These are phyloP conservation scores for Clarias laeviceps DNA, from an alignment of 2,797 vertebrate species.

Conservation along the genomic window DNA sequence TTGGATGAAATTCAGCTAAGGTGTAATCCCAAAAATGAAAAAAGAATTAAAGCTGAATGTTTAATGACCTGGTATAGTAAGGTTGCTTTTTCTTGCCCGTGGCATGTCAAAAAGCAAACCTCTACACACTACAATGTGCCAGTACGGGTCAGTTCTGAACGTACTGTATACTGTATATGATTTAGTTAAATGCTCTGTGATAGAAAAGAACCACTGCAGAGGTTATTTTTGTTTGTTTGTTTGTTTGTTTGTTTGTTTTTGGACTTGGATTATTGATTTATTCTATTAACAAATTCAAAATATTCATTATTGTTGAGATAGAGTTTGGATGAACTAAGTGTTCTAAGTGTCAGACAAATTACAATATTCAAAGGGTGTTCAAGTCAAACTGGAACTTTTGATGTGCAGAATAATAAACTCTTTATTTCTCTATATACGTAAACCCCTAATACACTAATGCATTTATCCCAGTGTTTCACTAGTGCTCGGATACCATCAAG, in stretches of 20 bases:
- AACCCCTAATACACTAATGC: no score
- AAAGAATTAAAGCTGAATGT: neutral
- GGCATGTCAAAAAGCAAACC: neutral
- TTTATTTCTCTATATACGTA: no score
- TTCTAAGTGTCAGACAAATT: neutral
- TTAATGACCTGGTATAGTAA: neutral
- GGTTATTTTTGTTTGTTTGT: no score
- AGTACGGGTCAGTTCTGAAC: neutral
- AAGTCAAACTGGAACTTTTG: no score
- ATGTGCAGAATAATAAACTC: no score
- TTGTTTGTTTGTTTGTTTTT: neutral
- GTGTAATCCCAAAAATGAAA: neutral
- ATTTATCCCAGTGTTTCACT: no score
- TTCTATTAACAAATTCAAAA: neutral
- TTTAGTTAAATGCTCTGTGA: neutral
- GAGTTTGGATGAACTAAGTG: neutral
- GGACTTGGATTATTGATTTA: neutral
- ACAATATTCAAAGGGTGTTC: neutral
- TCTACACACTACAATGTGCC: neutral
- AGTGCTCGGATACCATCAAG: no score
- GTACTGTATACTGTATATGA: neutral
- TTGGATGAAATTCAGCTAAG: neutral
- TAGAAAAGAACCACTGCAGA: neutral
- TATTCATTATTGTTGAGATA: neutral
- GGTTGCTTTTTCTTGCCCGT: neutral